Conservation (phyloP, 64 coral and sea anemone species). For the Porites lutea region DNA sequence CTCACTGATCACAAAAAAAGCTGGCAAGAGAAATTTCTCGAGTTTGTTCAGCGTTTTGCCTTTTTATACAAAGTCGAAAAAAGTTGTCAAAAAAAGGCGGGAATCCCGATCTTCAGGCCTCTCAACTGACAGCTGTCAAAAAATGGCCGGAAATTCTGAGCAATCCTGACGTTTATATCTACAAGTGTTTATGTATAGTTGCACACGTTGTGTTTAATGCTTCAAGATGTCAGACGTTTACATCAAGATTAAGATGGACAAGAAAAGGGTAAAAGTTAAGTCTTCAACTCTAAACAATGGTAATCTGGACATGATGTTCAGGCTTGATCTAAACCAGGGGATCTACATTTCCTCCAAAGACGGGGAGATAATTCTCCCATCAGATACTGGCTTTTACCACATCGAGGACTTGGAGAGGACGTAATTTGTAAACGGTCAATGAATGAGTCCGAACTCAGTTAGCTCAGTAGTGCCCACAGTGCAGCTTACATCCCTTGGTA, state of each 20-base stretch:
- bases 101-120: neutral
- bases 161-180: neutral
- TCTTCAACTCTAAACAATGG: slow-evolving; percentile 1
- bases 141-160: slow-evolving; percentile 2
- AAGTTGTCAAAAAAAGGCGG: neutral
- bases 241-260: too few relatives aligned
- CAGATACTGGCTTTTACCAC: neutral
- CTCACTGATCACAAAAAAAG: too few relatives aligned
- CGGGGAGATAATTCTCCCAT: slow-evolving; percentile 34
- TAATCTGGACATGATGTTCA: slow-evolving; percentile 46
- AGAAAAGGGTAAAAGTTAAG: neutral
- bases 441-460: neutral
- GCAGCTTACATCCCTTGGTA: neutral
- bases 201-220: neutral
- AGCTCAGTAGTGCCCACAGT: neutral
- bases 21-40: too few relatives aligned
- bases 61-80: neutral
- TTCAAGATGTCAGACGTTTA: neutral
- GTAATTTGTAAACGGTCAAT: slow-evolving; percentile 2
- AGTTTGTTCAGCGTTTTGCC: too few relatives aligned
- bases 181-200: neutral
- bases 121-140: too few relatives aligned
- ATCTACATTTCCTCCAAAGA: slow-evolving; percentile 6
- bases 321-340: neutral
- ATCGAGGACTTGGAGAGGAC: neutral